Percentiles rank a stretch among this genome's conserved stretches.
Evolutionary conservation across 2,888 invertebrate species (phyloP).

Genomic region (Formica aserva): DNA sequence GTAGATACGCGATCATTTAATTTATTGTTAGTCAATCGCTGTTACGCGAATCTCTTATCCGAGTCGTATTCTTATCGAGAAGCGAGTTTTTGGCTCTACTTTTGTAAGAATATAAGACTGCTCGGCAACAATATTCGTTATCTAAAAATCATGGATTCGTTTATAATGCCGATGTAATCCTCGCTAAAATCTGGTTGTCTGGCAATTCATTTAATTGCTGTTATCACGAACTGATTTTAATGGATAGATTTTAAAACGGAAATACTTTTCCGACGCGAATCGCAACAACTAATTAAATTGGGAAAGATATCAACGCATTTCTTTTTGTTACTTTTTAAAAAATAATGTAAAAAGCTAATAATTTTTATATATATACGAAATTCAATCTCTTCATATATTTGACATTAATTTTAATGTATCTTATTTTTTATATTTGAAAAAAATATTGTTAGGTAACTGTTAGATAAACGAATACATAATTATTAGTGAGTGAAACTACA

Average conservation of each 20-base stretch:
- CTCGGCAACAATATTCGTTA: not conserved
- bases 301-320: not conserved
- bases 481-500: not conserved
- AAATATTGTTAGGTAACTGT: not conserved
- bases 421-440: constrained; percentile 10
- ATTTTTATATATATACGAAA: not conserved
- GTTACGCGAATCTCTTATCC: not conserved
- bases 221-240: not conserved
- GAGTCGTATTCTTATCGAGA: not conserved
- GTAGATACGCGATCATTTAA: not conserved
- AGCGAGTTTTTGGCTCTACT: not conserved
- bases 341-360: not conserved
- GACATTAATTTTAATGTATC: constrained; percentile 1
- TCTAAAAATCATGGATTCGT: constrained; percentile 22
- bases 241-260: not conserved
- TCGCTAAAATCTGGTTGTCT: not conserved
- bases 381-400: not conserved
- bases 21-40: not conserved
- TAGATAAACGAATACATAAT: constrained; percentile 16
- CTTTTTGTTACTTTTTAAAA: not conserved
- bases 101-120: constrained; percentile 11
- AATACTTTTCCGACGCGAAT: not conserved
- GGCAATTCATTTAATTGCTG: not conserved
- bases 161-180: not conserved
- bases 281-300: not conserved